phyloP scores from a whole-genome alignment of 2,113 vertebrate genomes.

The Pyxicephalus adspersus region DNA sequence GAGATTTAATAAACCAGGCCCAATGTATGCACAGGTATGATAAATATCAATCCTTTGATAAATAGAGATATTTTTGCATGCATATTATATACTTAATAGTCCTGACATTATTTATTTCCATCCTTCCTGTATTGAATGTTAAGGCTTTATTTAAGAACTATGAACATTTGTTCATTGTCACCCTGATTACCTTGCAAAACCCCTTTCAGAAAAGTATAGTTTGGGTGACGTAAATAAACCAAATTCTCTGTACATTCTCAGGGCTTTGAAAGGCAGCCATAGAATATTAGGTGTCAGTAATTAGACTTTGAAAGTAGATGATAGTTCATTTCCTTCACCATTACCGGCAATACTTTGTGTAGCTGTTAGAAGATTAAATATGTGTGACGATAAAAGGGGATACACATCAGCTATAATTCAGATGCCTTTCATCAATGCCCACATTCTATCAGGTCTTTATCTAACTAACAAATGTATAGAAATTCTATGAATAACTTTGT shows the following conservation, averaged over 20 bases:
- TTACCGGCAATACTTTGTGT: slow-evolving; percentile 1
- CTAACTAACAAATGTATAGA: slow-evolving; percentile 17
- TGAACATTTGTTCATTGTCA: no score
- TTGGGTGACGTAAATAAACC: background rate
- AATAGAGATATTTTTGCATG: no score
- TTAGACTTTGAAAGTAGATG: slow-evolving; percentile 31
- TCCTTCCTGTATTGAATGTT: no score
- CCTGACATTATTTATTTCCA: no score
- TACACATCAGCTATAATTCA: slow-evolving; percentile 1
- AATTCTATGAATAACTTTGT: slow-evolving; percentile 7
- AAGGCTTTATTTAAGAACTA: no score
- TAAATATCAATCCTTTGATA: no score
- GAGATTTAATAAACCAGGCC: no score
- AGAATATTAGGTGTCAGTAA: slow-evolving; percentile 47
- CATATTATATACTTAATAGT: no score
- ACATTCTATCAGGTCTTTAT: slow-evolving; percentile 44
- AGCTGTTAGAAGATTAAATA: slow-evolving; percentile 53
- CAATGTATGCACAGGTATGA: no score
- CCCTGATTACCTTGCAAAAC: slow-evolving; percentile 1
- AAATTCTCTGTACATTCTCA: background rate
- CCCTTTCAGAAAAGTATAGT: background rate
- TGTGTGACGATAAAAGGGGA: slow-evolving; percentile 39
- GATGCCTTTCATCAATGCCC: slow-evolving; percentile 43
- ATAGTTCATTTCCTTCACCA: slow-evolving; percentile 28
- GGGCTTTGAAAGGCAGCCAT: slow-evolving; percentile 15